phyloP scores from a whole-genome alignment of 2,797 vertebrate genomes.

The Clarias fuscus region DNA sequence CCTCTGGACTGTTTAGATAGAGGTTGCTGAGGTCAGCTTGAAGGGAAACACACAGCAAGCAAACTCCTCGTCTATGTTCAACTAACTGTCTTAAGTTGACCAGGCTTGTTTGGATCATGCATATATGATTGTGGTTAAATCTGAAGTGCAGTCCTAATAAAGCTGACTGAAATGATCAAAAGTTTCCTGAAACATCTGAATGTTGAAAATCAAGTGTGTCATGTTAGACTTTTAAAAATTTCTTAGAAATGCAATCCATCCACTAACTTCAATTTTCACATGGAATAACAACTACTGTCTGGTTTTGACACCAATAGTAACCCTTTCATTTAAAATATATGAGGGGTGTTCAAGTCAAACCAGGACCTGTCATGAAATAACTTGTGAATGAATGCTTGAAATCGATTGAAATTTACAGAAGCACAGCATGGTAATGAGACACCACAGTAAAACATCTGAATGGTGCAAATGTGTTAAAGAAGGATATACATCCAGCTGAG shows the following conservation, averaged over 20 bases:
- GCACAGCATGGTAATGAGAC: too few species aligned
- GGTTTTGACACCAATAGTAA: background rate
- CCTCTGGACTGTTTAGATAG: conserved; percentile 29
- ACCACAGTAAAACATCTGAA: too few species aligned
- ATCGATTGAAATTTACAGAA: too few species aligned
- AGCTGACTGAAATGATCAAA: background rate
- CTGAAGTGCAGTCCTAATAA: background rate
- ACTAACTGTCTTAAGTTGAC: conserved; percentile 16
- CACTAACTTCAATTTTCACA: background rate
- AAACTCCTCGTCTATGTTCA: background rate
- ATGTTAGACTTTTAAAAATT: background rate
- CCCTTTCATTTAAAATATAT: background rate
- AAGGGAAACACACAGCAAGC: conserved; percentile 11
- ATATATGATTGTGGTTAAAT: background rate
- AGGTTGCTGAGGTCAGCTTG: conserved; percentile 1
- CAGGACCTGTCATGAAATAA: too few species aligned
- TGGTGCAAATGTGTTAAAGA: too few species aligned
- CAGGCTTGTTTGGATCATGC: conserved; percentile 10
- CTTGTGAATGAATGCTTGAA: too few species aligned
- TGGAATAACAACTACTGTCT: background rate
- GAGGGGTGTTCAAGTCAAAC: too few species aligned
- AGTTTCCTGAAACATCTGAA: background rate
- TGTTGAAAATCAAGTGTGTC: background rate
- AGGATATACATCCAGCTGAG: too few species aligned
- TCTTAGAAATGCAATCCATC: background rate